phyloP scores from a whole-genome alignment of 2,797 vertebrate genomes.

The Propithecus perrieri region DNA sequence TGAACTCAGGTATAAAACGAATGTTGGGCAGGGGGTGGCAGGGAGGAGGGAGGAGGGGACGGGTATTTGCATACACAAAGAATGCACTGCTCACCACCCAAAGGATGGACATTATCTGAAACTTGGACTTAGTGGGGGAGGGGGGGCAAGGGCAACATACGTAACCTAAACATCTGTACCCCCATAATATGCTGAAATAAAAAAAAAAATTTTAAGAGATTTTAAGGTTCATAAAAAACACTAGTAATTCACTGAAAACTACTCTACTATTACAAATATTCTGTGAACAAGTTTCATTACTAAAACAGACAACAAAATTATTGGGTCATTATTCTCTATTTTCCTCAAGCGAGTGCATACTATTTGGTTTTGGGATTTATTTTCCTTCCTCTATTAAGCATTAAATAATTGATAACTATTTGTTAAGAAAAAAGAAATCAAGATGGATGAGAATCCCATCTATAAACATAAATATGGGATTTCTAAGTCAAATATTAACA shows the following conservation, averaged over 20 bases:
- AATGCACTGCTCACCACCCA: too few species aligned
- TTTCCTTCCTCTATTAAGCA: constrained; percentile 62
- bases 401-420: constrained; percentile 75
- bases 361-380: constrained; percentile 51
- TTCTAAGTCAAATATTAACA: background rate
- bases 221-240: background rate
- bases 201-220: background rate
- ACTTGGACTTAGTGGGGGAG: too few species aligned
- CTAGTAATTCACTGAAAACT: background rate
- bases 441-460: background rate
- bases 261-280: background rate
- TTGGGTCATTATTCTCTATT: constrained; percentile 50
- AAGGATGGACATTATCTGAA: too few species aligned
- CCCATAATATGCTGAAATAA: too few species aligned
- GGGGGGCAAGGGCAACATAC: too few species aligned
- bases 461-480: background rate
- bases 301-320: background rate
- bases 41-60: too few species aligned
- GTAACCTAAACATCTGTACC: too few species aligned
- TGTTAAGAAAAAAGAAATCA: background rate
- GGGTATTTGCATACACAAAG: too few species aligned
- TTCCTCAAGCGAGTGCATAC: constrained; percentile 68
- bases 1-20: background rate
- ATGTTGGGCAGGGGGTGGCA: too few species aligned
- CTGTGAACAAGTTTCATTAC: constrained; percentile 43